Conservation (phyloP, 2,113 vertebrate species). For the Leptosomus discolor region DNA sequence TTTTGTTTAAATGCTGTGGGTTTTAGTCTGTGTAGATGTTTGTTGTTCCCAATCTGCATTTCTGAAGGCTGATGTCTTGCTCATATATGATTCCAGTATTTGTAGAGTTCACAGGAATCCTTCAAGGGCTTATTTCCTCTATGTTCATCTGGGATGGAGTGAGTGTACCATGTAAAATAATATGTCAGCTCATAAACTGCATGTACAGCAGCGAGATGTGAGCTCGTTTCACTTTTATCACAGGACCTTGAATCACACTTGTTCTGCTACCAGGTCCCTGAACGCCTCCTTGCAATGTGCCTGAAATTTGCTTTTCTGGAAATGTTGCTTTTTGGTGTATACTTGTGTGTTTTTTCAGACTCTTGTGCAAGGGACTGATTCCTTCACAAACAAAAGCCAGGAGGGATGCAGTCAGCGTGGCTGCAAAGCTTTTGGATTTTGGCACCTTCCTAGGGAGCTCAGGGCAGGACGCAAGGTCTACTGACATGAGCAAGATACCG, state of each 20-base stretch:
- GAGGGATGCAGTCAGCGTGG: background rate
- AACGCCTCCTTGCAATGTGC: background rate
- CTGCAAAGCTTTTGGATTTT: background rate
- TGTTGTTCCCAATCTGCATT: constrained; percentile 12
- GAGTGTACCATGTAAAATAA: constrained; percentile 56
- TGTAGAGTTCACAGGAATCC: constrained; percentile 40
- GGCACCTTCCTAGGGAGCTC: background rate
- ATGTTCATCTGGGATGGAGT: constrained; percentile 47
- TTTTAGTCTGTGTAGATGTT: background rate
- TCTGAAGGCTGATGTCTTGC: constrained; percentile 14
- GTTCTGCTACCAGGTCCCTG: constrained; percentile 32
- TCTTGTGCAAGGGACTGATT: background rate
- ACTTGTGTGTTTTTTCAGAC: background rate
- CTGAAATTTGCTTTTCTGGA: constrained; percentile 18
- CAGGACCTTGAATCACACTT: constrained; percentile 21
- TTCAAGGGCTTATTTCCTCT: constrained; percentile 60
- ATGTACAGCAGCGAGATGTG: background rate
- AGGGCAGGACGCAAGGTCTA: background rate
- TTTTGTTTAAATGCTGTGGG: background rate
- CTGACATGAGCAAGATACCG: background rate
- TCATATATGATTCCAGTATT: background rate
- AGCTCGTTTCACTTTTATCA: constrained; percentile 29
- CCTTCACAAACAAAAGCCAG: background rate
- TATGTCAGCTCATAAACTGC: constrained; percentile 55
- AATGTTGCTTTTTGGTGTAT: background rate